Conservation (phyloP, 2,797 vertebrate species). For the Momotus momota region DNA sequence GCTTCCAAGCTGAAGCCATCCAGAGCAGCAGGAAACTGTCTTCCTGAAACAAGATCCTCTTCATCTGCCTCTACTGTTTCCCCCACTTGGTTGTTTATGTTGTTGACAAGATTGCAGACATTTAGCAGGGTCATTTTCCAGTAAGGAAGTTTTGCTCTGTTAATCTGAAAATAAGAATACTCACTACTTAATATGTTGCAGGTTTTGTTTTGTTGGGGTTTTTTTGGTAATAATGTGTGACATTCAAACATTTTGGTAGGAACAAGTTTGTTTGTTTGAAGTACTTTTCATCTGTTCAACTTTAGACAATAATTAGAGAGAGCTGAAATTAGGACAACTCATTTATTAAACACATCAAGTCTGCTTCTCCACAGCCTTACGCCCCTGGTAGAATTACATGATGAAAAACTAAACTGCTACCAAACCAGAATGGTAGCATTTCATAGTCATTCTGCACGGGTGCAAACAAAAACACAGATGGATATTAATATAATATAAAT, state of each 20-base stretch:
- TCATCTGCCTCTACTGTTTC: conserved; percentile 81
- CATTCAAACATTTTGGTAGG: not conserved
- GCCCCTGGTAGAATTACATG: not conserved
- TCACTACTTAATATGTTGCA: not conserved
- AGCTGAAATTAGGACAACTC: conserved; percentile 3
- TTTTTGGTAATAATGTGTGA: not conserved
- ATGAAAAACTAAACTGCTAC: conserved; percentile 28
- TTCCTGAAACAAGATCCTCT: conserved; percentile 78
- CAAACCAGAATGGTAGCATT: conserved; percentile 58
- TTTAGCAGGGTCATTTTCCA: conserved; percentile 89
- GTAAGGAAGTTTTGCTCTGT: conserved; percentile 86
- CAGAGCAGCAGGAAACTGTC: conserved; percentile 75
- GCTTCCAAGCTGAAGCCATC: conserved; percentile 83
- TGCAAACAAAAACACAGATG: conserved; percentile 44
- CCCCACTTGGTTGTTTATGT: conserved; percentile 77
- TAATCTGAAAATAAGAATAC: conserved; percentile 79
- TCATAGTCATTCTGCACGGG: not conserved
- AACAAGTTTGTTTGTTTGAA: not conserved
- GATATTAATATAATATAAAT: conserved; percentile 40
- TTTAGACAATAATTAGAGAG: conserved; percentile 17
- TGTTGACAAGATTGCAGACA: conserved; percentile 86
- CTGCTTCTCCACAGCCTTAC: conserved; percentile 6
- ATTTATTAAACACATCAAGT: not conserved
- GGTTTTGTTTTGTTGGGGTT: not conserved
- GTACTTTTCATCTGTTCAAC: not conserved